Percentiles rank a stretch among this genome's conserved stretches.
Conservation (phyloP, 2,888 invertebrate genomes). For the Ichneumoninae sp. region DNA sequence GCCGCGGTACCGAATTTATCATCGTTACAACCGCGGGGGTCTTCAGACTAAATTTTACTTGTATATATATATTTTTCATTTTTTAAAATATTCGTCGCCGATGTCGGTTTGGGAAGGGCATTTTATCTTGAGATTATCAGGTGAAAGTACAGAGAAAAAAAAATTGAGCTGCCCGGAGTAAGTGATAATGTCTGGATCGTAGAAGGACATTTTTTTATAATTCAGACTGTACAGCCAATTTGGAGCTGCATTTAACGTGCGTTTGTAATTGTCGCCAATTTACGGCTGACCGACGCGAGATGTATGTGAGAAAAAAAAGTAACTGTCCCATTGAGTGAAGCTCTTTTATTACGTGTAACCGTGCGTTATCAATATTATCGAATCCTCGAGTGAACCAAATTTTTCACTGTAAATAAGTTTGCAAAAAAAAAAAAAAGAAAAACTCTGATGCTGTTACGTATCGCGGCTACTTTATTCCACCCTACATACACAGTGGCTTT, state of each 20-base stretch:
- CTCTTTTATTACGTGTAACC: background rate
- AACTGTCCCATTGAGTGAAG: background rate
- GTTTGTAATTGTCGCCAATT: background rate
- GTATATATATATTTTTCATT: background rate
- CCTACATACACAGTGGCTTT: conserved; percentile 22
- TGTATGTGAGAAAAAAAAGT: background rate
- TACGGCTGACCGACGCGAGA: background rate
- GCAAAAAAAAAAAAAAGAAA: conserved; percentile 4
- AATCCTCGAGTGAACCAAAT: background rate
- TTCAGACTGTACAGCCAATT: no score
- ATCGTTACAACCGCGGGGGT: conserved; percentile 18
- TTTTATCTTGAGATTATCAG: conserved; percentile 2
- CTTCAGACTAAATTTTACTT: conserved; percentile 6
- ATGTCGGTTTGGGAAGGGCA: background rate
- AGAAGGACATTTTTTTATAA: no score
- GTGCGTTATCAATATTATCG: no score
- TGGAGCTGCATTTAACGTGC: background rate
- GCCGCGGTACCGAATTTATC: conserved; percentile 54
- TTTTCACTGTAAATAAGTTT: background rate
- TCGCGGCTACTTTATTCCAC: conserved; percentile 23
- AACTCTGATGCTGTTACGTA: conserved; percentile 32
- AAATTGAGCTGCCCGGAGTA: background rate
- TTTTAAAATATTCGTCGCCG: background rate
- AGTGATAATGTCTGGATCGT: background rate
- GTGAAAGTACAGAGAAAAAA: background rate